Percentiles rank a stretch among this genome's conserved stretches.
Evolutionary conservation across 2,888 invertebrate genomes (phyloP).

Genomic region (Odontocolon sp.): DNA sequence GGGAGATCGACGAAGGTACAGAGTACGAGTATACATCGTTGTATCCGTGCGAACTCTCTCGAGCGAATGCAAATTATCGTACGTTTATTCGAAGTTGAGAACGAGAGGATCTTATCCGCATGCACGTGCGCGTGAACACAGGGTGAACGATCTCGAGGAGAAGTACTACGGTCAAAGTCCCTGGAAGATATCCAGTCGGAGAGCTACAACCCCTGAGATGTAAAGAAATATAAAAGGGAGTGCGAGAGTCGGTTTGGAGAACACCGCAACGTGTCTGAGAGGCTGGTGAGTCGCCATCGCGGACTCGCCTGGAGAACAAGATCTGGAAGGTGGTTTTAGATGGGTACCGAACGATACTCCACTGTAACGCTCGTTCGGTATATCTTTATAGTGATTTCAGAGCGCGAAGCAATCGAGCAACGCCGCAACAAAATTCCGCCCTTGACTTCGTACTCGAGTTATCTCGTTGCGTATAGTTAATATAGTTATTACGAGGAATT

Average conservation of each 20-base stretch:
- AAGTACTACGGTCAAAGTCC: conserved; percentile 8
- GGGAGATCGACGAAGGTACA: conserved; percentile 47
- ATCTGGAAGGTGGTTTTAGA: conserved; percentile 10
- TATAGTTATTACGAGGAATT: conserved; percentile 36
- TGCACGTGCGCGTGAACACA: conserved; percentile 68
- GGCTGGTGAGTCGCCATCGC: background rate
- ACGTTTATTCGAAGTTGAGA: conserved; percentile 69
- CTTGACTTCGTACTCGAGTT: conserved; percentile 22
- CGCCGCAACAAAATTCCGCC: background rate
- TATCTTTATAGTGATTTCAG: conserved; percentile 15
- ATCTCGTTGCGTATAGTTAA: conserved; percentile 20
- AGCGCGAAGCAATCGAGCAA: background rate
- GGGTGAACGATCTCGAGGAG: conserved; percentile 70
- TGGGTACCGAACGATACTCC: conserved; percentile 17
- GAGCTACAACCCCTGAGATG: conserved; percentile 28
- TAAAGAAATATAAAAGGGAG: background rate
- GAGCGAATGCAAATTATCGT: conserved; percentile 70
- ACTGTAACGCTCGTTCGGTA: background rate
- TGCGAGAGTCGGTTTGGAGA: background rate
- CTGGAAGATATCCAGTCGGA: conserved; percentile 7
- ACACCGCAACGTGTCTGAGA: background rate
- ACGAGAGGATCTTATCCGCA: conserved; percentile 74
- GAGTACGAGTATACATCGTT: conserved; percentile 65
- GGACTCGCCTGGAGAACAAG: background rate
- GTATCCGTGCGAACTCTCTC: conserved; percentile 49